These are phyloP conservation scores for Lasioglossum calceatum DNA, from an alignment of 2,888 invertebrate species.

Conservation along the genomic window DNA sequence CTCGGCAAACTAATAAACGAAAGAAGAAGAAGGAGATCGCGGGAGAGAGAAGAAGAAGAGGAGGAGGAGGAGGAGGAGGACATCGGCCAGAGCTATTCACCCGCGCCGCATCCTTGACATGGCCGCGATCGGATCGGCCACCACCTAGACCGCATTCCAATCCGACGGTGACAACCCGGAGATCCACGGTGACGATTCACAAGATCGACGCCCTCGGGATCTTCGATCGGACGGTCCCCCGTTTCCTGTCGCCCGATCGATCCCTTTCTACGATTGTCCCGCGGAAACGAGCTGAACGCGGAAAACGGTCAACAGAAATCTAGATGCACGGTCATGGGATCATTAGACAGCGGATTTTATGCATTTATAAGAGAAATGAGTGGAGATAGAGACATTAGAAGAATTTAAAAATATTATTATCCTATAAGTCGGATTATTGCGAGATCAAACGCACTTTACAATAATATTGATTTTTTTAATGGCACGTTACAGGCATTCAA, in stretches of 20 bases:
- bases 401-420: too few species aligned
- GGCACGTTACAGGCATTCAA: too few species aligned
- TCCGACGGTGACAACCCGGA: constrained; percentile 52
- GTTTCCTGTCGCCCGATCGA: constrained; percentile 4
- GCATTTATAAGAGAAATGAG: too few species aligned
- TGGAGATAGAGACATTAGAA: too few species aligned
- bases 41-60: constrained; percentile 10
- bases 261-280: not conserved
- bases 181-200: constrained; percentile 25
- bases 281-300: not conserved
- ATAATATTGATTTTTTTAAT: too few species aligned
- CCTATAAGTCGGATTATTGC: too few species aligned
- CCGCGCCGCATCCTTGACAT: constrained; percentile 71
- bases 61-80: not conserved
- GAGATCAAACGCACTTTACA: too few species aligned
- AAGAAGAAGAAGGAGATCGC: constrained; percentile 72
- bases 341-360: too few species aligned
- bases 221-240: not conserved
- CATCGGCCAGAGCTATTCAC: constrained; percentile 46
- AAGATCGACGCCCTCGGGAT: constrained; percentile 15
- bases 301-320: not conserved
- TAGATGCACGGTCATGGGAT: too few species aligned
- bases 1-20: constrained; percentile 74
- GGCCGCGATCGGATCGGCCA: constrained; percentile 64
- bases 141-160: constrained; percentile 70